Conservation (phyloP, 2,797 vertebrate genomes). For the Mycteria americana region DNA sequence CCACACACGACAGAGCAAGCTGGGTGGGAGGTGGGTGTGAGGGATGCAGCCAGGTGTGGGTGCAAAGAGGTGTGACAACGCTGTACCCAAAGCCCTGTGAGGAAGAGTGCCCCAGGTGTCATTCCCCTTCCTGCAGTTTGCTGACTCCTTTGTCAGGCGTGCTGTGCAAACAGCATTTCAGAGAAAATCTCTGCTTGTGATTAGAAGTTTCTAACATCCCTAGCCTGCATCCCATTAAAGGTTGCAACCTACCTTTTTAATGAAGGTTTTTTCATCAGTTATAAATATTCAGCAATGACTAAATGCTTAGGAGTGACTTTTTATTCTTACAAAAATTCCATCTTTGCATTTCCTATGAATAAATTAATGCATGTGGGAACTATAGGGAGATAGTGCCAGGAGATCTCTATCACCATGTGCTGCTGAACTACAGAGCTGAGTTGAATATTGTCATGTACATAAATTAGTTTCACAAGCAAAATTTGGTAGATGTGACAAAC, state of each 20-base stretch:
- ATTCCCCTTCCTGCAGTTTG: neutral
- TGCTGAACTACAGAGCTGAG: neutral
- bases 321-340: neutral
- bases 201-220: neutral
- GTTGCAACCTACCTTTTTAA: neutral
- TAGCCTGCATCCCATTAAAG: neutral
- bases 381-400: neutral
- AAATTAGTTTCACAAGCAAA: neutral
- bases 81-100: neutral
- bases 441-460: neutral
- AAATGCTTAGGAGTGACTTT: neutral
- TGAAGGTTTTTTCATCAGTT: neutral
- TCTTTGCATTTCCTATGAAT: neutral
- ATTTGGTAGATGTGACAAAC: neutral
- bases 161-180: neutral
- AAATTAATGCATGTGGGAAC: neutral
- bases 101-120: neutral
- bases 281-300: neutral
- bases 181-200: neutral
- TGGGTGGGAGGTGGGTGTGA: neutral
- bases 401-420: neutral
- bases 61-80: neutral
- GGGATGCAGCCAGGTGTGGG: neutral
- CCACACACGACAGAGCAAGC: accelerated
- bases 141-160: neutral